Conservation (phyloP, 2,888 invertebrate genomes). For the Cylindroiulus punctatus region DNA sequence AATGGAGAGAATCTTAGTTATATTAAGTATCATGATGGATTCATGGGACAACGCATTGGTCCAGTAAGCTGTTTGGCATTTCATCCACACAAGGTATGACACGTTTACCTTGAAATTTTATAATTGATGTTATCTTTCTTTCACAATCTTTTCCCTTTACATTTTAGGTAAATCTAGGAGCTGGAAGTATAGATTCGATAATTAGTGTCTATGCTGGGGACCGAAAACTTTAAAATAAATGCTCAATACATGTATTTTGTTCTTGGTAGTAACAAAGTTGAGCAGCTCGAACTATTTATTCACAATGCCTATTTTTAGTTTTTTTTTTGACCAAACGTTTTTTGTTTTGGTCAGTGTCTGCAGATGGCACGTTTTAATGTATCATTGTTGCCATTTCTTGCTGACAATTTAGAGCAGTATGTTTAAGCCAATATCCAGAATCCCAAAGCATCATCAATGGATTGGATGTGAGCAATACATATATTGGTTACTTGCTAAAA, state of each 20-base stretch:
- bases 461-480: not conserved
- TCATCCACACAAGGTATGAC: constrained; percentile 84
- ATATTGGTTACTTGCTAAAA: not conserved
- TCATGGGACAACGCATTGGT: constrained; percentile 85
- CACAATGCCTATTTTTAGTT: not conserved
- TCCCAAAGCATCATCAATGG: not conserved
- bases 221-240: constrained; percentile 25
- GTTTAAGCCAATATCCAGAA: not conserved
- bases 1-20: constrained; percentile 78
- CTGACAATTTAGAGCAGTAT: not conserved
- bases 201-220: constrained; percentile 47
- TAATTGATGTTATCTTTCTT: not conserved
- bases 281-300: not conserved
- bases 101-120: not conserved
- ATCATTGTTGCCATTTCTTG: not conserved
- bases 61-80: constrained; percentile 88
- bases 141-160: not conserved
- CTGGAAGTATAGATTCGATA: constrained; percentile 47
- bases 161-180: constrained; percentile 48
- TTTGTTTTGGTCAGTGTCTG: not conserved
- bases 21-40: constrained; percentile 90
- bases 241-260: constrained; percentile 1
- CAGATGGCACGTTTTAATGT: not conserved
- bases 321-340: not conserved
- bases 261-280: not conserved